phyloP scores from a whole-genome alignment of 2,888 invertebrate species.

The Pseudococcus jackbeardsleyi region DNA sequence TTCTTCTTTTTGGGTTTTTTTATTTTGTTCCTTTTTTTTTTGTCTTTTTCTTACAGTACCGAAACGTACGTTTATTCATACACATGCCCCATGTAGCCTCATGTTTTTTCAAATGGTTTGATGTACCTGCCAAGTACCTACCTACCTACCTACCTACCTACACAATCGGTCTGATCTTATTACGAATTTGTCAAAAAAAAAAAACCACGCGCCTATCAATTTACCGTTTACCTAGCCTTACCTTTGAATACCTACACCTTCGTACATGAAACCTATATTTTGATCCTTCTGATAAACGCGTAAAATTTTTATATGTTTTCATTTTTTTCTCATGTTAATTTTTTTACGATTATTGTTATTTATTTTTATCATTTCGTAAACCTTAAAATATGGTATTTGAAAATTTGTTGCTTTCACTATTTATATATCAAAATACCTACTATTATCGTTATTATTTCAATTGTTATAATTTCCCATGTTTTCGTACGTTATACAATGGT shows the following conservation, averaged over 20 bases:
- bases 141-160: background rate
- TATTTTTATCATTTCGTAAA: slow-evolving; percentile 13
- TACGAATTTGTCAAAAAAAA: background rate
- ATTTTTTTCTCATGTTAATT: slow-evolving; percentile 47
- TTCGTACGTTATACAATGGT: background rate
- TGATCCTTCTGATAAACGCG: slow-evolving; percentile 7
- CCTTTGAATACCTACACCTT: background rate
- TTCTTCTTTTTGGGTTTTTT: background rate
- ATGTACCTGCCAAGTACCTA: background rate
- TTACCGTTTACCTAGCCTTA: background rate
- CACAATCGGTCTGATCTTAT: background rate
- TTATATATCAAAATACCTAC: slow-evolving; percentile 12
- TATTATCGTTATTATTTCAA: background rate
- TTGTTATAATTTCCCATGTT: background rate
- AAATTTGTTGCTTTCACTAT: slow-evolving; percentile 31
- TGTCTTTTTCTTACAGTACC: background rate
- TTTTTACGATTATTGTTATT: slow-evolving; percentile 37
- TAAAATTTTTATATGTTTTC: slow-evolving; percentile 35
- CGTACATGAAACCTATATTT: background rate
- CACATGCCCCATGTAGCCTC: background rate
- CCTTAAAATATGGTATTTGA: slow-evolving; percentile 9
- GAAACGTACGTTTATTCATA: background rate
- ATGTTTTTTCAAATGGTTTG: no score
- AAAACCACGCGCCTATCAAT: background rate
- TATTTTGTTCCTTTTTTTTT: background rate